Evolutionary conservation across 2,888 invertebrate genomes (phyloP), one percentile per base, ranked within the genome.

Genomic region (Drosophila subsilvestris): DNA sequence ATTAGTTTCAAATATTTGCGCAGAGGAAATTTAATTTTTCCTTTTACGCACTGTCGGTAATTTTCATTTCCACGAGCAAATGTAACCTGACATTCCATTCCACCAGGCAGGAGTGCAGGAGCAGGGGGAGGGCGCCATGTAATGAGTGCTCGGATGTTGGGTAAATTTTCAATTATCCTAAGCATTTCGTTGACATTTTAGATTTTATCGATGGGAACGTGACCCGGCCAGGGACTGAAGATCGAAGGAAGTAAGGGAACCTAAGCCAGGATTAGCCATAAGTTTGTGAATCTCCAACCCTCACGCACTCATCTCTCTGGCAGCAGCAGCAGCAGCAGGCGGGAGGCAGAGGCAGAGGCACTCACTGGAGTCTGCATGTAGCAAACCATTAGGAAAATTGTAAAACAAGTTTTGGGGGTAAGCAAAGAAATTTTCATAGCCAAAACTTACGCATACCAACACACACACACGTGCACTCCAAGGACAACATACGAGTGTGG

Each of bases 1-100:
- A 88, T 85, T 85, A 85, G 85, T 85, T 85, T 86, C 87, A 77
- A 87, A 85, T 85, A 87, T 86, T 85, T 86, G 74, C 78, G 49
- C 73, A 68, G 53, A 74, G 73, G 71, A 80, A 83, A 84, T 83
- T 86, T 84, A 75, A 86, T 83, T 83, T 76, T 73, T 67, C 63
- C 74, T 68, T 51, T 68, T 51, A 79, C 79, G 77, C 86, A 73
- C 66, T 66, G 77, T 74, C 56, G 67, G 55, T 71, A 80, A 82
- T 74, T 83, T 78, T 49, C 78, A 75, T 69, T 75, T 74, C 37
- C 20, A 63, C 47, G 50, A 60, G 55, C 43, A 48, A n/a, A 57
- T 44, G 55, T 49, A 20, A 67, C 58, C 49, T 66, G 65, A 62
- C 74, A 74, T 67, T 56, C 48, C 74, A 74, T 67, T 56, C 48